phyloP scores from a whole-genome alignment of 2,797 vertebrate species.

The Poeciliopsis paucimaculata region DNA sequence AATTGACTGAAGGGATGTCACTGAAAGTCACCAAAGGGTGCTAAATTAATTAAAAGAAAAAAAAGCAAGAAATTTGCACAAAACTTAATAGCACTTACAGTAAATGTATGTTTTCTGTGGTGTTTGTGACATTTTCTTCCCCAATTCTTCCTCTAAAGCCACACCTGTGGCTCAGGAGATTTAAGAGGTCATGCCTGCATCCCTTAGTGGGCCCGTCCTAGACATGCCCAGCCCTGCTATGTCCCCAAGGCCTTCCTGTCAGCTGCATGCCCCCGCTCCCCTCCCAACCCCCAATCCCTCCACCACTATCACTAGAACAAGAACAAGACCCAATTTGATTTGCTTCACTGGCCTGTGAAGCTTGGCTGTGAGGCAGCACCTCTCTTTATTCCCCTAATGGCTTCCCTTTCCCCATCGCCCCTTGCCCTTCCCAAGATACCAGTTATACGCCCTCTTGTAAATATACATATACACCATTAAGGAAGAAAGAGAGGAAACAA shows the following conservation, averaged over 20 bases:
- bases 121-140: not conserved
- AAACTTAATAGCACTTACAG: not conserved
- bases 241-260: conserved; percentile 68
- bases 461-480: conserved; percentile 89
- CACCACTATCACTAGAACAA: conserved; percentile 60
- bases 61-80: not conserved
- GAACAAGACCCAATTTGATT: conserved; percentile 97
- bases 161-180: conserved; percentile 70
- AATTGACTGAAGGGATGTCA: not conserved
- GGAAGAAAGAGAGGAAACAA: conserved; percentile 32
- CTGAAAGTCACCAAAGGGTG: not conserved
- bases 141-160: conserved; percentile 23
- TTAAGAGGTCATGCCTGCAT: conserved; percentile 59
- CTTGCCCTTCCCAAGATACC: conserved; percentile 86
- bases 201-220: conserved; percentile 53
- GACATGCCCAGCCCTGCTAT: conserved; percentile 74
- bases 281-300: not conserved
- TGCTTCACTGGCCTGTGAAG: conserved; percentile 98
- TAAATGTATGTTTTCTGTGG: not conserved
- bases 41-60: not conserved
- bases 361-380: conserved; percentile 89
- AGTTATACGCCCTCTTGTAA: conserved; percentile 95
- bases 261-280: conserved; percentile 39
- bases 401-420: conserved; percentile 83
- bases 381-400: conserved; percentile 94